Evolutionary conservation across 2,797 vertebrate genomes (phyloP), one percentile per base, ranked within the genome.

Genomic region (Alfaro cultratus): DNA sequence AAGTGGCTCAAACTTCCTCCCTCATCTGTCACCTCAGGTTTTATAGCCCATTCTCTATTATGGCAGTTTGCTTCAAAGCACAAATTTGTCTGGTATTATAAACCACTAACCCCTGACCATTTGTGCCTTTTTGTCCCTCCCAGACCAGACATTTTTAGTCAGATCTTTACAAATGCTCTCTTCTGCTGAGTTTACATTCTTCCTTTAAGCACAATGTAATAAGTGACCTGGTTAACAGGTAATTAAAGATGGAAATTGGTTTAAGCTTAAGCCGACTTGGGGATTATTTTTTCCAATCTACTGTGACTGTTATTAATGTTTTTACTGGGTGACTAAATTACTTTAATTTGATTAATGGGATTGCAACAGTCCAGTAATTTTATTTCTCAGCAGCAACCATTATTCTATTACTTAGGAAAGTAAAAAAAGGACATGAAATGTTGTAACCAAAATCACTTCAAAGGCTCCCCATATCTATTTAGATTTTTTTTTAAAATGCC

Each of bases 1-100:
- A 91, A 93, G 87, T 91, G 88, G 91, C 78, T 88, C 78, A 55
- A 83, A 90, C 92, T 93, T 95, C 90, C 93, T 93, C 86, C 71
- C 76, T 88, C 81, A 88, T 92, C 86, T 89, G 86, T 90, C 93
- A 91, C 91, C 88, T 93, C 53, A 13, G 74, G 79, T 87, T 94
- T 93, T 88, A 91, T 78, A 67, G 86, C 77, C 80, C 64, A 78
- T 84, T 92, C 82, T 80, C 74, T 60, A 73, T 85, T 87, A 83
- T 80, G 79, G 34, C 71, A 75, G 80, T 81, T 77, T 84, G 87
- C 81, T 82, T 89, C 79, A 83, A 80, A 85, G 86, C 80, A 88
- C 86, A 87, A 84, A 73, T 83, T 81, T 77, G 80, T 85, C 80
- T 78, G 76, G 76, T 77, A 76, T 83, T 90, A 87, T 91, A 89